These are phyloP conservation scores for Sarotherodon lohbergeri DNA, from an alignment of 2,113 vertebrate genomes.

Conservation along the genomic window DNA sequence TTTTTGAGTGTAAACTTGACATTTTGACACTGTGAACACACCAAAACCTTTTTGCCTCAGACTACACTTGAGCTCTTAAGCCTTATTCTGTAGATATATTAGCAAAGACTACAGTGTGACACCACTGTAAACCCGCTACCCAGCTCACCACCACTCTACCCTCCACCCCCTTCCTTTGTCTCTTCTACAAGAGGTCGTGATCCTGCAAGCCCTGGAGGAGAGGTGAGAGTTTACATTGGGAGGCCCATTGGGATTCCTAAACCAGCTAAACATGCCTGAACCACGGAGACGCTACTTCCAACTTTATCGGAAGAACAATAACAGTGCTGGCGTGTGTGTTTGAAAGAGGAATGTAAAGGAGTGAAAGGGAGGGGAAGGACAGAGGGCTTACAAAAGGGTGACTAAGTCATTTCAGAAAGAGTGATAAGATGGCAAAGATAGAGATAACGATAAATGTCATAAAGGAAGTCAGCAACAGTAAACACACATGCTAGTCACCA, in stretches of 20 bases:
- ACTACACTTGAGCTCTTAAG: neutral
- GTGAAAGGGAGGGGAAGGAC: neutral
- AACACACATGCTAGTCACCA: neutral
- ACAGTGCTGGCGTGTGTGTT: neutral
- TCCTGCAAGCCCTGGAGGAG: neutral
- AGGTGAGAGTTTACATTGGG: constrained; percentile 48
- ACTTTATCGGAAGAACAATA: constrained; percentile 1
- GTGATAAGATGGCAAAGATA: neutral
- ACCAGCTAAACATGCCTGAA: constrained; percentile 35
- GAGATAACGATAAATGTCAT: neutral
- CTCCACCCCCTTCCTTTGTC: neutral
- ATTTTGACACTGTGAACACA: neutral
- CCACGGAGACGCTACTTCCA: constrained; percentile 2
- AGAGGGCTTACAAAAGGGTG: neutral
- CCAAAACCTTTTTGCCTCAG: neutral
- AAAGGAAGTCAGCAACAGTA: neutral
- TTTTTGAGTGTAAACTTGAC: neutral
- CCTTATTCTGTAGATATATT: neutral
- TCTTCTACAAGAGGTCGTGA: constrained; percentile 35
- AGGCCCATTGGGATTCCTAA: constrained; percentile 26
- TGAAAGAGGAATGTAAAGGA: neutral
- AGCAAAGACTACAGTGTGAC: neutral
- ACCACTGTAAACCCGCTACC: neutral
- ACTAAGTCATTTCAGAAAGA: neutral
- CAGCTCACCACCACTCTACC: neutral